These are phyloP conservation scores for Enhydra lutris DNA, from an alignment of 2,113 vertebrate genomes.

Conservation along the genomic window DNA sequence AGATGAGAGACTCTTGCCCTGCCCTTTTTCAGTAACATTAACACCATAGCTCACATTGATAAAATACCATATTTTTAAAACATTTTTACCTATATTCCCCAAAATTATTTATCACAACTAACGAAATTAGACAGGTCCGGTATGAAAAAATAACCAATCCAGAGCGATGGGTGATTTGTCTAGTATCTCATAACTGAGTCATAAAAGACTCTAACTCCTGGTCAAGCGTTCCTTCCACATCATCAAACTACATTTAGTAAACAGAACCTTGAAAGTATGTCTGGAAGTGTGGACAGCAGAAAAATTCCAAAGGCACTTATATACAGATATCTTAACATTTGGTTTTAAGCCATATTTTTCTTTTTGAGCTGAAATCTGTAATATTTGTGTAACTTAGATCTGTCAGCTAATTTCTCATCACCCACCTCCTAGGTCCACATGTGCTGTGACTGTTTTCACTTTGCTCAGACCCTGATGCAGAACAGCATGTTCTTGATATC, in stretches of 20 bases:
- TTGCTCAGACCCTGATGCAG: neutral
- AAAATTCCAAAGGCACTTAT: neutral
- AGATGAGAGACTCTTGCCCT: neutral
- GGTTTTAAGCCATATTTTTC: neutral
- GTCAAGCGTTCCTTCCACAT: neutral
- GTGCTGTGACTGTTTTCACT: neutral
- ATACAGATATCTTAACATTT: neutral
- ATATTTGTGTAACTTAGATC: neutral
- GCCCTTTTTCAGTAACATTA: neutral
- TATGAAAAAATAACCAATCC: neutral
- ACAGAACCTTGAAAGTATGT: neutral
- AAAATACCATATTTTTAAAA: neutral
- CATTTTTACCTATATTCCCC: neutral
- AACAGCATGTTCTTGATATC: neutral
- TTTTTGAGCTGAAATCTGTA: neutral
- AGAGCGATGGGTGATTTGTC: neutral
- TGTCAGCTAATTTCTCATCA: neutral
- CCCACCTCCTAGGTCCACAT: too few relatives aligned
- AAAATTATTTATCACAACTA: neutral
- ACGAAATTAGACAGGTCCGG: neutral
- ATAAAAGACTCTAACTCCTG: neutral
- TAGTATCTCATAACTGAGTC: neutral
- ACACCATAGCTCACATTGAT: neutral
- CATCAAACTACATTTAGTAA: conserved; percentile 1
- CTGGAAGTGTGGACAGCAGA: neutral